Evolutionary conservation across 2,888 invertebrate genomes (phyloP), one percentile per base, ranked within the genome.

Genomic region (Rhogogaster chlorosoma): DNA sequence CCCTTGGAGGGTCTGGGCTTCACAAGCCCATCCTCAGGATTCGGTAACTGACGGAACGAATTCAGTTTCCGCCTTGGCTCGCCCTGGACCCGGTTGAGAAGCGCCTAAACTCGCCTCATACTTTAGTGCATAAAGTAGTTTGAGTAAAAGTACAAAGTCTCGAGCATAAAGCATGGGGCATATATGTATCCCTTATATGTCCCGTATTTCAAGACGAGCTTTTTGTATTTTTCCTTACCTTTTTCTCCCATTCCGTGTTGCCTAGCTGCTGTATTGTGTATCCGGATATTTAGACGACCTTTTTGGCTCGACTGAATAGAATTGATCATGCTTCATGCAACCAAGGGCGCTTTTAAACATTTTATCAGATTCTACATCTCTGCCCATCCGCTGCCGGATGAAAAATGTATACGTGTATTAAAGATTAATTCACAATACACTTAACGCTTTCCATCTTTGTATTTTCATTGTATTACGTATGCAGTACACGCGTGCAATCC

Each of bases 341-440:
- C 80, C 80, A n/a, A 61, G 80, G 80, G 80, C 29, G 57, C 77
- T 80, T 32, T 80, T 38, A 61, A 80, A 80, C 80, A 80, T 80
- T 80, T 80, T 80, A 80, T 80, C 80, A 80, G 80, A 80, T 80
- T 80, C 57, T 57, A 80, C 80, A 80, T 80, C 80, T 80, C 80
- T 80, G 22, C 80, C 36, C 80, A 80, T 80, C 57, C 80, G 61
- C 61, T 80, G 57, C 57, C 80, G 61, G 57, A 80, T 80, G 80
- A 80, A 80, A 80, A 80, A 80, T 80, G 29, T 80, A 45, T 45
- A 80, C 57, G 80, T 61, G 80, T 61, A 80, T 80, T 61, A 80
- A 80, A 80, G 80, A 80, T 80, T 57, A 57, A 80, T 80, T 80
- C 57, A 78, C 61, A 78, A 78, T 78, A 80, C 80, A 80, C 80